These are phyloP conservation scores for Amphiura filiformis DNA, from an alignment of 35 echinoderm and acorn worm genomes.

Conservation along the genomic window DNA sequence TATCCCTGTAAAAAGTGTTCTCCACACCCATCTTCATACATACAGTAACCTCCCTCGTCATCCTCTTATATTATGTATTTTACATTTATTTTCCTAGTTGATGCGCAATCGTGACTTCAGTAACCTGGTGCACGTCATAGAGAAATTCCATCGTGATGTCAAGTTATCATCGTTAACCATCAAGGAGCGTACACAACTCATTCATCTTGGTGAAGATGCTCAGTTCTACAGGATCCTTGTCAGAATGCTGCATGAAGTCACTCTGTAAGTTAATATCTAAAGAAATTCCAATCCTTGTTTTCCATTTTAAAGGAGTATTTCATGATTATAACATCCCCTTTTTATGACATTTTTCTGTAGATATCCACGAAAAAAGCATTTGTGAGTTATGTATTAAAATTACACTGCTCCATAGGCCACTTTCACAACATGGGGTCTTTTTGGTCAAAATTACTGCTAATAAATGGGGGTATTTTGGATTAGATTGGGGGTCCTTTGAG, in stretches of 20 bases:
- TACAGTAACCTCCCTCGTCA: no score
- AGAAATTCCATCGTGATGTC: constrained; percentile 63
- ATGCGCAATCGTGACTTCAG: constrained; percentile 22
- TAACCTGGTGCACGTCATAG: constrained; percentile 41
- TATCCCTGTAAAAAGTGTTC: no score
- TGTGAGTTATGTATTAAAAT: neutral
- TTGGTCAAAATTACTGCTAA: no score
- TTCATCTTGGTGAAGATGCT: constrained; percentile 67
- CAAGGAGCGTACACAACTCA: constrained; percentile 64
- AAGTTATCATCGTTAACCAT: constrained; percentile 60
- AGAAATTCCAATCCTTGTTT: no score
- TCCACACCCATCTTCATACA: no score
- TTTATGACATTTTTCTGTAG: no score
- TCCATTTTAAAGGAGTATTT: no score
- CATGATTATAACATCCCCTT: no score
- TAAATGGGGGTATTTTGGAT: no score
- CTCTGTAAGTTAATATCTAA: constrained; percentile 46
- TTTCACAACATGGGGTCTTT: neutral
- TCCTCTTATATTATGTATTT: no score
- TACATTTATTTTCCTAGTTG: neutral
- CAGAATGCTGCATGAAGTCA: constrained; percentile 72
- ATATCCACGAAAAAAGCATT: neutral
- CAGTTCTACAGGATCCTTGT: constrained; percentile 80
- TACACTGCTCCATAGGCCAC: neutral
- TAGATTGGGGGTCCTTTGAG: no score